Percentiles rank a stretch among this genome's conserved stretches.
phyloP scores from a whole-genome alignment of 2,113 vertebrate genomes.

The Cettia cetti region DNA sequence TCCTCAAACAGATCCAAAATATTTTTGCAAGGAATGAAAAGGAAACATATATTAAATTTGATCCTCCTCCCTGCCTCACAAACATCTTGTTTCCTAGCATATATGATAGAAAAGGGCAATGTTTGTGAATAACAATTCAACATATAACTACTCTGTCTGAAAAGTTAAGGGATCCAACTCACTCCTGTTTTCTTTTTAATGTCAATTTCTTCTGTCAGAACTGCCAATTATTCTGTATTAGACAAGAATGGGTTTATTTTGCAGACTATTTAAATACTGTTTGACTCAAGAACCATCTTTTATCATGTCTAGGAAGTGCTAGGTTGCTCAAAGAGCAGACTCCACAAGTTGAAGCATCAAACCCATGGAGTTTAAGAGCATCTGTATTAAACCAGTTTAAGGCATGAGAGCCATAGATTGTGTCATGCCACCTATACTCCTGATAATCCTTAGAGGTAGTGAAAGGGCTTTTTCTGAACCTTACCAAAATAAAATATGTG shows the following conservation, averaged over 20 bases:
- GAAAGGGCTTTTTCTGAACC: not conserved
- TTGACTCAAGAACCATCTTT: not conserved
- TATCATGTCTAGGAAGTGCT: not conserved
- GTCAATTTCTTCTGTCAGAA: not conserved
- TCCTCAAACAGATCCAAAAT: not conserved
- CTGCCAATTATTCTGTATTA: not conserved
- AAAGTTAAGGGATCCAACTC: not conserved
- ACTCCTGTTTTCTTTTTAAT: not conserved
- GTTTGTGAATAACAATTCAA: not conserved
- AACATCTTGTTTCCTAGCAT: not conserved
- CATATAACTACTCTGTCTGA: not conserved
- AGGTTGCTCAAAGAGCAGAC: not conserved
- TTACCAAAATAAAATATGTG: not conserved
- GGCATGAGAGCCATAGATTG: not conserved
- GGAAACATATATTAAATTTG: not conserved
- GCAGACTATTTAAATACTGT: not conserved
- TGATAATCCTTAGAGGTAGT: not conserved
- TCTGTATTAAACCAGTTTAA: not conserved
- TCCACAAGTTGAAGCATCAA: not conserved
- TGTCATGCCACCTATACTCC: not conserved
- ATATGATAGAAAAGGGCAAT: not conserved
- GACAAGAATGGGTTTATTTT: not conserved
- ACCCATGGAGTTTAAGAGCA: not conserved
- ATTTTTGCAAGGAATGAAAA: not conserved
- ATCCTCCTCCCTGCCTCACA: not conserved